Evolutionary conservation across 2,888 invertebrate genomes (phyloP), one percentile per base, ranked within the genome.

Genomic region (Rotaria magnacalcarata): DNA sequence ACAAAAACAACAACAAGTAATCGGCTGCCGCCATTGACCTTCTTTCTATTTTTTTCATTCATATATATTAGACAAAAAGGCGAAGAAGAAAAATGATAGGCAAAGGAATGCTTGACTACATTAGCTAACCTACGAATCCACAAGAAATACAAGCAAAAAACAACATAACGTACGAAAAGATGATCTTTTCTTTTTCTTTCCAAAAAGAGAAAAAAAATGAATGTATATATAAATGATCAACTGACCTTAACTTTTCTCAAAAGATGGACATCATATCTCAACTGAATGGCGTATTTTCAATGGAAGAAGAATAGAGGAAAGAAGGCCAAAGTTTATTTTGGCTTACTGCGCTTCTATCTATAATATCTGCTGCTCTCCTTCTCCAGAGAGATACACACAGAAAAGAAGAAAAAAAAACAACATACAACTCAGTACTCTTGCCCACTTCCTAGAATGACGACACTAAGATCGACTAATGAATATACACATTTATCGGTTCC

Each of bases 321-420:
- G 67, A 67, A 67, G 67, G 27, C 27, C 67, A 67, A 67, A 67
- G 67, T 67, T 67, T 67, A 67, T 67, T 67, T 67, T 67, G 67
- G 34, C 67, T 67, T 67, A 34, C 67, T 67, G 34, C 14, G 67
- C 34, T 67, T 34, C 67, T 67, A 67, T 67, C 67, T 67, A 67
- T 34, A 11, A 67, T 67, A 67, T 67, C 67, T 67, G 34, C 4
- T 67, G 11, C 67, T 67, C 24, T 67, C n/a, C 24, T 14, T 67
- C 67, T 34, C 16, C 58, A 58, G 58, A 58, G 60, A 60, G 67
- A 67, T 67, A 67, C 67, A 67, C 11, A 34, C 4, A 67, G 67
- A 67, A 34, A 16, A 27, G 34, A 67, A 67, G 16, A 34, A 34
- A 5, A 54, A 21, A 54, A 54, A 52, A 54, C 54, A 54, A 21